These are phyloP conservation scores for Hetaerina titia DNA, from an alignment of 2,888 invertebrate genomes.

Conservation along the genomic window DNA sequence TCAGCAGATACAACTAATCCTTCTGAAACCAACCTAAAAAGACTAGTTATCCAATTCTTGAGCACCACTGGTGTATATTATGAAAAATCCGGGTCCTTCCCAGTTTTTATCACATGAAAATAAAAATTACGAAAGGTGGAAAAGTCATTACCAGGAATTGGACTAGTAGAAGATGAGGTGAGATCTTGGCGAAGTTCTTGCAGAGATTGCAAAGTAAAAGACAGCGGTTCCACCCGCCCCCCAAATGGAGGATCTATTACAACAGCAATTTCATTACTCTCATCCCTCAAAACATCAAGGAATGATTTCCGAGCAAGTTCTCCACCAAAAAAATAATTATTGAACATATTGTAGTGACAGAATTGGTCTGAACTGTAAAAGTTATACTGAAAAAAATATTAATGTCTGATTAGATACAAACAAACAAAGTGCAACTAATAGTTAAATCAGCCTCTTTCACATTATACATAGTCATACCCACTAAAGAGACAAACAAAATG, in stretches of 20 bases:
- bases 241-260: slow-evolving; percentile 92
- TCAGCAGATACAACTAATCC: too few relatives aligned
- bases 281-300: neutral
- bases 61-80: too few relatives aligned
- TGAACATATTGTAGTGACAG: slow-evolving; percentile 94
- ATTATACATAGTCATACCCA: neutral
- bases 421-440: neutral
- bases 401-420: neutral
- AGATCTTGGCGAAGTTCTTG: neutral
- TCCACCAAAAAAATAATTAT: slow-evolving; percentile 87
- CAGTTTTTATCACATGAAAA: too few relatives aligned
- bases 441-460: neutral
- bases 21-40: too few relatives aligned
- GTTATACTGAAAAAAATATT: slow-evolving; percentile 74
- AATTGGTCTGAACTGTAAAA: slow-evolving; percentile 78
- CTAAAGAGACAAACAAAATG: neutral
- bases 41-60: too few relatives aligned
- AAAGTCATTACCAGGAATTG: neutral
- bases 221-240: slow-evolving; percentile 90
- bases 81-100: too few relatives aligned
- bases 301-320: slow-evolving; percentile 71
- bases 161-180: neutral
- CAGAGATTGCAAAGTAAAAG: slow-evolving; percentile 80
- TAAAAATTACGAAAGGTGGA: too few relatives aligned
- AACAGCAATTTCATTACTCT: slow-evolving; percentile 79